Evolutionary conservation across 2,888 invertebrate genomes (phyloP), one percentile per base, ranked within the genome.

Genomic region (Troides oblongomaculatus): DNA sequence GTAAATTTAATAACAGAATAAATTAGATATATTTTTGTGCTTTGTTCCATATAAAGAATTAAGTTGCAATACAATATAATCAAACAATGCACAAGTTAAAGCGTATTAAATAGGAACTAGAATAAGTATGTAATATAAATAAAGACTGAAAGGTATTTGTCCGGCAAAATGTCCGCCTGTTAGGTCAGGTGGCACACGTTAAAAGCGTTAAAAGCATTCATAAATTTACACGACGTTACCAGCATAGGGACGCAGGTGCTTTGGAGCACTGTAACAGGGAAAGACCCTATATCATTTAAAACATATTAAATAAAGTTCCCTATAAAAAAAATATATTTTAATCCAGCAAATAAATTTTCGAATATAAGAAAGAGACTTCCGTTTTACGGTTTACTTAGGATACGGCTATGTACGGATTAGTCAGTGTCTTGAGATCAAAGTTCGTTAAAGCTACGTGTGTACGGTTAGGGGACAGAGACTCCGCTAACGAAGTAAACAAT

Each of bases 401-500:
- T 17, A 50, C 18, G 17, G 50, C 18, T 50, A 18, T 50, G 14
- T 50, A 57, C n/a, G 57, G 57, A 10, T 57, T 21, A 57, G 6
- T 57, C 57, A 6, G n/a, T 12, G 21, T 57, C 30, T 79, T 77
- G 77, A 75, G 81, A 87, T 87, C 84, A 84, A 84, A 85, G 81
- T 84, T 85, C 79, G 79, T 78, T 78, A 79, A 79, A 79, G 80
- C 80, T 79, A 76, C 77, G 79, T 74, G 72, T 73, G 87, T 84
- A 80, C 82, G 84, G 84, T 81, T 77, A 75, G 78, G 82, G 83
- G 39, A 86, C 82, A 84, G 80, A 80, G 77, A 81, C 77, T 81
- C 83, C 77, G 77, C 89, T 90, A 91, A 91, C 91, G 92, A 92
- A 90, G 91, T 88, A 90, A 91, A 91, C 90, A 90, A 88, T 87